These are phyloP conservation scores for Aotus griseimembra DNA, from an alignment of 2,797 vertebrate genomes.

Conservation along the genomic window DNA sequence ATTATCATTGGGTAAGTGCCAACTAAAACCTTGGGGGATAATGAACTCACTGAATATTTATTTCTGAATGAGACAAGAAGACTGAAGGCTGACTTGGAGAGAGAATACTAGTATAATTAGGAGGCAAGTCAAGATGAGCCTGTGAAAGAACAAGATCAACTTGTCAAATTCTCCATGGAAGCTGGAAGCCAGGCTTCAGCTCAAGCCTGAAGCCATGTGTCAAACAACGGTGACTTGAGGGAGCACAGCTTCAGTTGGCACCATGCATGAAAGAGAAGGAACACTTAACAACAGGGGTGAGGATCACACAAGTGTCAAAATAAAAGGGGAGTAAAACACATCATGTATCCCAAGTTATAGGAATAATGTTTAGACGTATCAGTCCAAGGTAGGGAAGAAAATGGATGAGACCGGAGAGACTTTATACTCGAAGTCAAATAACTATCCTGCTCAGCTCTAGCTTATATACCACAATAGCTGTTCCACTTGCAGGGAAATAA, in stretches of 20 bases:
- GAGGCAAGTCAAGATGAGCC: background rate
- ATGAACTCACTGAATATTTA: background rate
- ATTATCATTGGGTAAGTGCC: background rate
- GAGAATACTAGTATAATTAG: background rate
- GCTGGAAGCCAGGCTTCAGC: background rate
- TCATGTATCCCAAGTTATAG: background rate
- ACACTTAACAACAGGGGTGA: background rate
- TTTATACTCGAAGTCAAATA: background rate
- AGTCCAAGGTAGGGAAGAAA: background rate
- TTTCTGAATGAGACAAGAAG: background rate
- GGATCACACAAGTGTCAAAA: background rate
- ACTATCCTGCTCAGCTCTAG: background rate
- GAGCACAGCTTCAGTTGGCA: background rate
- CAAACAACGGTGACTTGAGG: background rate
- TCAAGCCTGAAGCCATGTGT: background rate
- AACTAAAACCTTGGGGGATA: background rate
- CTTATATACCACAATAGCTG: background rate
- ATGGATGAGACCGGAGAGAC: background rate
- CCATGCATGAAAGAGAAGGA: background rate
- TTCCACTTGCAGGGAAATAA: background rate
- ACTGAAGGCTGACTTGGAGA: background rate
- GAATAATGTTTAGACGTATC: background rate
- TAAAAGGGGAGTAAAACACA: background rate
- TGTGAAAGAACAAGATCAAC: background rate
- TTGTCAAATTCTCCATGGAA: background rate